phyloP scores from a whole-genome alignment of 2,797 vertebrate species.

The Melanotaenia nigrans region DNA sequence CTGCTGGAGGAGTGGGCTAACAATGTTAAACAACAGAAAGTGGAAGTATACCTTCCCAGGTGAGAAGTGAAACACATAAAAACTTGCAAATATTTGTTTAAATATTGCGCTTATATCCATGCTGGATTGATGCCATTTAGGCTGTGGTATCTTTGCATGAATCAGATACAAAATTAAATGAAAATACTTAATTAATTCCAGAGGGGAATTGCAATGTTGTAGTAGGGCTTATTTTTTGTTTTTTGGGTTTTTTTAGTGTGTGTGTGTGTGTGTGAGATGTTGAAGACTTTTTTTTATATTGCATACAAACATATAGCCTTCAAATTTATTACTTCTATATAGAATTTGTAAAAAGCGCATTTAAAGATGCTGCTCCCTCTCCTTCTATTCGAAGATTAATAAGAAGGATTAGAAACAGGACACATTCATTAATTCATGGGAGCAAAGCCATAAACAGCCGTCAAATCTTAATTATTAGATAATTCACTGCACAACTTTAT shows the following conservation, averaged over 20 bases:
- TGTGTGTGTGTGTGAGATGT: not conserved
- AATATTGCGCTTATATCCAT: not conserved
- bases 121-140: not conserved
- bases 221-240: not conserved
- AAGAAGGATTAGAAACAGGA: not conserved
- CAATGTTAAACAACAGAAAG: constrained; percentile 96
- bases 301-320: not conserved
- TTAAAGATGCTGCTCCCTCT: not conserved
- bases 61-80: constrained; percentile 61
- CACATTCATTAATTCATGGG: not conserved
- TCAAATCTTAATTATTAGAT: not conserved
- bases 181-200: not conserved
- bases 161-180: not conserved
- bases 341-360: not conserved
- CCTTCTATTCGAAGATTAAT: not conserved
- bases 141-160: not conserved
- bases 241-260: no score
- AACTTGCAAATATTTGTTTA: not conserved
- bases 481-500: not conserved
- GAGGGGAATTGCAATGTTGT: not conserved
- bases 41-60: constrained; percentile 97
- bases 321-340: not conserved
- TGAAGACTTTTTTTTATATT: not conserved
- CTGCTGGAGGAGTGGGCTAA: constrained; percentile 96
- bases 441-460: not conserved